Percentiles rank a stretch among this genome's conserved stretches.
Evolutionary conservation across 1,140 invertebrate species (phyloP).

Genomic region (Yoshiicerus persimilis): DNA sequence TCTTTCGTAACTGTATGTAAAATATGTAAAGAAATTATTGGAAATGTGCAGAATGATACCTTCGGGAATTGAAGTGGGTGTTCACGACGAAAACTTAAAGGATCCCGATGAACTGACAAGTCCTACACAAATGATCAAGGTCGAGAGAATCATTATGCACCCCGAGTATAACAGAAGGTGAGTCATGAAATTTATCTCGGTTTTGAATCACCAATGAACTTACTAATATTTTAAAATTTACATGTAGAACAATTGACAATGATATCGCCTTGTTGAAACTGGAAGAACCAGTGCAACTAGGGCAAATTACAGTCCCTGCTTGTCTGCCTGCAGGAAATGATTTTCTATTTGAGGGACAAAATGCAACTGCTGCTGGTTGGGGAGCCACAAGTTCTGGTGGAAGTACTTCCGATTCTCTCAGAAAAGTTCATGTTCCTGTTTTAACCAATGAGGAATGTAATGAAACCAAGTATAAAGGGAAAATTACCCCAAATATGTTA

Average conservation of each 20-base stretch:
- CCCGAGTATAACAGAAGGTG: neutral
- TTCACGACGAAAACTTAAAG: neutral
- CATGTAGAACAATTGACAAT: constrained; percentile 34
- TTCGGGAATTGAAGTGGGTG: constrained; percentile 14
- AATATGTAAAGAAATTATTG: neutral
- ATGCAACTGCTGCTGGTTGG: constrained; percentile 30
- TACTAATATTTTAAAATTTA: neutral
- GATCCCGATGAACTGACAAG: neutral
- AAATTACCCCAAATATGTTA: constrained; percentile 56
- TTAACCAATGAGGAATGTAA: constrained; percentile 43
- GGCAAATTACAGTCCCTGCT: neutral
- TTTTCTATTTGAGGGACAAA: constrained; percentile 19
- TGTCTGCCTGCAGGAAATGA: constrained; percentile 28
- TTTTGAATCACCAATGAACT: no score
- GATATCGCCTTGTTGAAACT: constrained; percentile 37
- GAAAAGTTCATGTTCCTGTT: constrained; percentile 48
- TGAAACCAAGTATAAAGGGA: constrained; percentile 27
- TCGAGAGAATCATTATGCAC: neutral
- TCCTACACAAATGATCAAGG: neutral
- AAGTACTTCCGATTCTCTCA: constrained; percentile 40
- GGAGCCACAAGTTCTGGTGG: constrained; percentile 39
- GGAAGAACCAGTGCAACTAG: neutral
- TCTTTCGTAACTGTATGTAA: neutral
- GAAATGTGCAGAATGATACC: neutral
- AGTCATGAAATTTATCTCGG: no score